Evolutionary conservation across 2,797 vertebrate species (phyloP).

Genomic region (Yasuhikotakia modesta): DNA sequence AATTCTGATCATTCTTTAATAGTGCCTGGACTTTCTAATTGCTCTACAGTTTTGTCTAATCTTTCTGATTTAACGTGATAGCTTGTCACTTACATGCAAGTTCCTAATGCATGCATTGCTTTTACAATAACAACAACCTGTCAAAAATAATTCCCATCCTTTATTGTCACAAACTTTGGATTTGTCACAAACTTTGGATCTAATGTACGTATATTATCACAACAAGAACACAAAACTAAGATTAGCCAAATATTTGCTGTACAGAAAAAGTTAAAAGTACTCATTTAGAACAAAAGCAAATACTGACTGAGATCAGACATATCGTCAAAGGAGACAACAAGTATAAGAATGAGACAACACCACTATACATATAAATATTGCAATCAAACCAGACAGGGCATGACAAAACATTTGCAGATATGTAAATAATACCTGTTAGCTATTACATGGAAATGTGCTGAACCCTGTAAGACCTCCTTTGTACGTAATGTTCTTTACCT

Average conservation of each 20-base stretch:
- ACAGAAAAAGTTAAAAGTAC: background rate
- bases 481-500: background rate
- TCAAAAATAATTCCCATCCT: background rate
- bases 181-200: too few relatives aligned
- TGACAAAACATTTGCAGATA: background rate
- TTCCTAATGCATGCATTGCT: slow-evolving; percentile 3
- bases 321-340: background rate
- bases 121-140: background rate
- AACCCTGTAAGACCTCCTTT: background rate
- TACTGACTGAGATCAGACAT: background rate
- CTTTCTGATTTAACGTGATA: slow-evolving; percentile 7
- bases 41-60: slow-evolving; percentile 14
- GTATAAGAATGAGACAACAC: background rate
- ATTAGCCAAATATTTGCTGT: background rate
- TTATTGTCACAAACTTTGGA: background rate
- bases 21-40: slow-evolving; percentile 42
- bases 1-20: slow-evolving; percentile 24
- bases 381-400: background rate
- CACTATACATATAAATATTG: background rate
- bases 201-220: background rate
- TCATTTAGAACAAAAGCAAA: background rate
- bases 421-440: background rate
- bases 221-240: background rate
- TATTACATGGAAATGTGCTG: background rate
- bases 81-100: background rate